These are phyloP conservation scores for Falcunculus frontatus DNA, from an alignment of 2,113 vertebrate species.

Conservation along the genomic window DNA sequence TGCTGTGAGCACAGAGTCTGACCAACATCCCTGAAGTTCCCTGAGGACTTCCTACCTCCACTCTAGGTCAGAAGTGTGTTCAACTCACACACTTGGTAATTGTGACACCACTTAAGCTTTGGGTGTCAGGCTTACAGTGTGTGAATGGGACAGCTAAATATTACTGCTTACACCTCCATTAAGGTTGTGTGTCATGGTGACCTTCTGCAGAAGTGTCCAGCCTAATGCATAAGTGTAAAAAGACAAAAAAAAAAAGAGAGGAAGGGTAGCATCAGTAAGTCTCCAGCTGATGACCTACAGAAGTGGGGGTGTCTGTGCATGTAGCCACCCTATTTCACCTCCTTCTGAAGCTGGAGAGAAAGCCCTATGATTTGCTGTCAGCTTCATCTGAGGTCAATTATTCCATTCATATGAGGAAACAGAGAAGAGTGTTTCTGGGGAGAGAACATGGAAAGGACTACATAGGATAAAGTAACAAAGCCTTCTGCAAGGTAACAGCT, in stretches of 20 bases:
- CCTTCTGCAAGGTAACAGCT: not conserved
- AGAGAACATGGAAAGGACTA: not conserved
- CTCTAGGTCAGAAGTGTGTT: not conserved
- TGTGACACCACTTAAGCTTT: too few species aligned
- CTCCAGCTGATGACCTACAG: not conserved
- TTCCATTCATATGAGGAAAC: not conserved
- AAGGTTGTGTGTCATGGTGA: not conserved
- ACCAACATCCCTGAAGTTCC: not conserved
- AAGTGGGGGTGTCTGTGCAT: not conserved
- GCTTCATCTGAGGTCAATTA: not conserved
- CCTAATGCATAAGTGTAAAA: not conserved
- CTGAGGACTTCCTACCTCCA: not conserved
- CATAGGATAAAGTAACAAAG: not conserved
- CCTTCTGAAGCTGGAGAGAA: not conserved
- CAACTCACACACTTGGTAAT: not conserved
- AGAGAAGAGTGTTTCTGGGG: not conserved
- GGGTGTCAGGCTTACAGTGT: accelerated
- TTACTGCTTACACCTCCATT: too few species aligned
- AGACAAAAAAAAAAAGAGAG: not conserved
- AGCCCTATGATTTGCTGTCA: not conserved
- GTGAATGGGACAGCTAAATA: not conserved
- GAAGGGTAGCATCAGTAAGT: not conserved
- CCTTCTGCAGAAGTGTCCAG: not conserved
- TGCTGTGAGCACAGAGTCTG: not conserved
- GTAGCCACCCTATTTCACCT: not conserved